Percentiles rank a stretch among this genome's conserved stretches.
Evolutionary conservation across 2,888 invertebrate genomes (phyloP).

Genomic region (Hartigia nigra): DNA sequence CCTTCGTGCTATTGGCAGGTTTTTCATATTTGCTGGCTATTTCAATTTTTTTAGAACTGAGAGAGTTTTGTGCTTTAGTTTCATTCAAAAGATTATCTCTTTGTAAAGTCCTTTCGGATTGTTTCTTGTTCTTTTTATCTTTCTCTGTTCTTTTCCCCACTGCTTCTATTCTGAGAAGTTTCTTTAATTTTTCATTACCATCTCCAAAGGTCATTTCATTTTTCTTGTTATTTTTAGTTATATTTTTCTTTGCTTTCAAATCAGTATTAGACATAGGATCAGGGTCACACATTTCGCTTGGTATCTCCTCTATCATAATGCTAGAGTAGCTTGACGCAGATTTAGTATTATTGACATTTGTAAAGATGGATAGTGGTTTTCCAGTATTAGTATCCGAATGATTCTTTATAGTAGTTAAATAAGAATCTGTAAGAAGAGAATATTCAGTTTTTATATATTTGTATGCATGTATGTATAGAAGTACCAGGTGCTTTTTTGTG

Average conservation of each 20-base stretch:
- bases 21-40: background rate
- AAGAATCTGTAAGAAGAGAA: background rate
- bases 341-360: background rate
- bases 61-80: background rate
- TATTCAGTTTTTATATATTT: too few species aligned
- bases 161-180: background rate
- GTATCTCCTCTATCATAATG: slow-evolving; percentile 45
- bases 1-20: background rate
- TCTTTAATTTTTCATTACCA: background rate
- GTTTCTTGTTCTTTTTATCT: background rate
- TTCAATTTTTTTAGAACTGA: slow-evolving; percentile 1
- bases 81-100: background rate
- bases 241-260: background rate
- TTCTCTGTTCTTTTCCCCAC: background rate
- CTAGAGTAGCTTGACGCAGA: slow-evolving; percentile 21
- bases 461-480: too few species aligned
- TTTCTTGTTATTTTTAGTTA: background rate
- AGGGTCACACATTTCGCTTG: slow-evolving; percentile 23
- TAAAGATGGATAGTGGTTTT: background rate
- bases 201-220: background rate
- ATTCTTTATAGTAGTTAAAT: background rate
- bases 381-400: background rate
- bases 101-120: background rate
- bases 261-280: background rate
- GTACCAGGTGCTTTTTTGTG: background rate